Evolutionary conservation across 2,113 vertebrate species (phyloP), one percentile per base, ranked within the genome.

Genomic region (Dicerorhinus sumatrensis): DNA sequence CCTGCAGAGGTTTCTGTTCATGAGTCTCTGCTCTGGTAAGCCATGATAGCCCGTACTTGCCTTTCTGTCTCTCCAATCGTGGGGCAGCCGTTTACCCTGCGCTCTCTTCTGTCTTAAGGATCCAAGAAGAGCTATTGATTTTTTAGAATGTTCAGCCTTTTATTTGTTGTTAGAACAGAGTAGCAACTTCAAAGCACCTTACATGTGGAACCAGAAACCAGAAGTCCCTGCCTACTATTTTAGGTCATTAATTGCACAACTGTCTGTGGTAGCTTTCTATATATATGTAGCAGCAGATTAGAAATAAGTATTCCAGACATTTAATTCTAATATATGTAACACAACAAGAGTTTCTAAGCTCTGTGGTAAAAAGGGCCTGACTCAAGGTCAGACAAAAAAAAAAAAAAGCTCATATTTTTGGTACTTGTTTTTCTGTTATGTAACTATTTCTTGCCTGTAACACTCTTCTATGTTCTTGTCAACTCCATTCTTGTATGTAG

Each of bases 391-490:
- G 25, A 80, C 17, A 48, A 70, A 77, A 17, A 67, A 60, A 77
- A 60, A 16, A 10, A 42, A 96, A 79, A 31, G 13, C 14, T 65
- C 21, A 8, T 6, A 8, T 27, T 42, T 85, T 81, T 65, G 8
- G 29, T 75, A 58, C 56, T 33, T 80, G 48, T 70, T 96, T 97
- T 96, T 56, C 60, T 94, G 13, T 97, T 97, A 92, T 46, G 2
- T 90, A 95, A 97, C 60, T 62, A 58, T 72, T 88, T 84, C 70
- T 94, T 97, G 21, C 23, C 76, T 94, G 21, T 90, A 87, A 95
- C 70, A 77, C 88, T 96, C 29, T 87, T 72, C 48, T 36, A 18
- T 92, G 90, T 96, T 95, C 96, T 92, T 96, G 83, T 95, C 70
- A 96, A 67, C 36, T 96, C 31, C 63, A 90, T 95, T 97, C 80